Evolutionary conservation across 2,888 invertebrate species (phyloP).

Genomic region (Trilocha varians): DNA sequence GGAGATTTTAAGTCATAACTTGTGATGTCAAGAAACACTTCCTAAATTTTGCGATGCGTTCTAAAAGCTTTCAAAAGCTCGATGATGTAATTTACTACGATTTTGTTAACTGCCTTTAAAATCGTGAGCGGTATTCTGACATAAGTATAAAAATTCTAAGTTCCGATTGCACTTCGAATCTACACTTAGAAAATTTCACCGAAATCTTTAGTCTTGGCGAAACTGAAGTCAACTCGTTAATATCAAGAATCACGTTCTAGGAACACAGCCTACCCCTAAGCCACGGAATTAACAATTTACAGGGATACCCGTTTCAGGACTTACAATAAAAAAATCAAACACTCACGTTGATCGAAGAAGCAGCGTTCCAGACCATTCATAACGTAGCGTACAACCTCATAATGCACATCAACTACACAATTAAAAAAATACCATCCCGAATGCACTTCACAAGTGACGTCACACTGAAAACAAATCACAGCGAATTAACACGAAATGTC

Average conservation of each 20-base stretch:
- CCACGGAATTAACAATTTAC: conserved; percentile 9
- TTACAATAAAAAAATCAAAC: conserved; percentile 40
- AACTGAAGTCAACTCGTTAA: background rate
- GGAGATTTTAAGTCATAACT: too few relatives aligned
- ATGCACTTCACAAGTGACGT: conserved; percentile 33
- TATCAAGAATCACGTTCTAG: background rate
- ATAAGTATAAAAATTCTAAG: too few relatives aligned
- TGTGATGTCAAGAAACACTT: too few relatives aligned
- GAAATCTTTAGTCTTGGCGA: conserved; percentile 17
- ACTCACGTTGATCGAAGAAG: conserved; percentile 74
- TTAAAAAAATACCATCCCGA: conserved; percentile 43
- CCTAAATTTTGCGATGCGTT: too few relatives aligned
- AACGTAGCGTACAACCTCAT: conserved; percentile 65
- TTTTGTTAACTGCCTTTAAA: too few relatives aligned
- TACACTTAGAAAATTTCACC: too few relatives aligned
- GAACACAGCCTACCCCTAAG: conserved; percentile 20
- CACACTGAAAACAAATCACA: conserved; percentile 62
- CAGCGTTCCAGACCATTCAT: conserved; percentile 73
- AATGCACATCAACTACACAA: conserved; percentile 61
- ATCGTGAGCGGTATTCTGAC: too few relatives aligned
- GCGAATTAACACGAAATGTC: conserved; percentile 19
- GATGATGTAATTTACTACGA: too few relatives aligned
- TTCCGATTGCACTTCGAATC: too few relatives aligned
- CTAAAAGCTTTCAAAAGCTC: too few relatives aligned
- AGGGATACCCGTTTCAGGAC: conserved; percentile 11